Percentiles rank a stretch among this genome's conserved stretches.
phyloP scores from a whole-genome alignment of 1,140 invertebrate genomes.

The Zaprionus tsacasi region DNA sequence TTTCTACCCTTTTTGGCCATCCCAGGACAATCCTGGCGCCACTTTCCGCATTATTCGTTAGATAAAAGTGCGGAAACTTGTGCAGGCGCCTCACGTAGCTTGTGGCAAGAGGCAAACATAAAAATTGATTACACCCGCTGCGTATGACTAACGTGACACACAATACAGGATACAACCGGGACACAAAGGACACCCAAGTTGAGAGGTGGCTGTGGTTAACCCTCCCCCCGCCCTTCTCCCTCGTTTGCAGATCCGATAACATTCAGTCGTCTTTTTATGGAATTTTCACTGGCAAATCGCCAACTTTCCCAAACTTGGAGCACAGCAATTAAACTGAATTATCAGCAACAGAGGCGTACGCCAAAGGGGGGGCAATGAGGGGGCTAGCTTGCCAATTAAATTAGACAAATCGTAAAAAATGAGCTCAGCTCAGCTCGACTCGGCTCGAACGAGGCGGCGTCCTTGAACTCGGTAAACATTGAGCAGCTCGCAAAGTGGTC shows the following conservation, averaged over 20 bases:
- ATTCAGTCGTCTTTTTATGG: slow-evolving; percentile 3
- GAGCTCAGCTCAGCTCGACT: slow-evolving; percentile 15
- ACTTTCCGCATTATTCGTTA: slow-evolving; percentile 59
- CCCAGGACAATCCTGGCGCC: slow-evolving; percentile 2
- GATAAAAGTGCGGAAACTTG: slow-evolving; percentile 46
- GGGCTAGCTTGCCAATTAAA: not conserved
- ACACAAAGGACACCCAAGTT: not conserved
- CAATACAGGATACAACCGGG: not conserved
- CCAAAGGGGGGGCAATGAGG: not conserved
- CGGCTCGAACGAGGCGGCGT: slow-evolving; percentile 11
- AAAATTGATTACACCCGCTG: slow-evolving; percentile 77
- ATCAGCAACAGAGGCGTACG: slow-evolving; percentile 21
- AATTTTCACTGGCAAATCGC: slow-evolving; percentile 1
- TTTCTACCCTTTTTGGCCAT: slow-evolving; percentile 48
- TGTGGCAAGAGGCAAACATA: slow-evolving; percentile 46
- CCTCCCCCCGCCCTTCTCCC: not conserved
- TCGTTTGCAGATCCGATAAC: not conserved
- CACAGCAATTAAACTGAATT: slow-evolving; percentile 64
- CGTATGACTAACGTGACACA: slow-evolving; percentile 67
- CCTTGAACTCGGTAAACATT: slow-evolving; percentile 40
- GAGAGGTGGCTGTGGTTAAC: not conserved
- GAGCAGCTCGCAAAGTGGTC: slow-evolving; percentile 23
- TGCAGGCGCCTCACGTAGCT: slow-evolving; percentile 63
- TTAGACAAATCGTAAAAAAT: slow-evolving; percentile 9
- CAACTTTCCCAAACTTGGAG: not conserved